A percentile compares a stretch with the other conserved stretches of the same genome.
phyloP scores from a whole-genome alignment of 2,113 vertebrate genomes.

The Hystrix cristata region DNA sequence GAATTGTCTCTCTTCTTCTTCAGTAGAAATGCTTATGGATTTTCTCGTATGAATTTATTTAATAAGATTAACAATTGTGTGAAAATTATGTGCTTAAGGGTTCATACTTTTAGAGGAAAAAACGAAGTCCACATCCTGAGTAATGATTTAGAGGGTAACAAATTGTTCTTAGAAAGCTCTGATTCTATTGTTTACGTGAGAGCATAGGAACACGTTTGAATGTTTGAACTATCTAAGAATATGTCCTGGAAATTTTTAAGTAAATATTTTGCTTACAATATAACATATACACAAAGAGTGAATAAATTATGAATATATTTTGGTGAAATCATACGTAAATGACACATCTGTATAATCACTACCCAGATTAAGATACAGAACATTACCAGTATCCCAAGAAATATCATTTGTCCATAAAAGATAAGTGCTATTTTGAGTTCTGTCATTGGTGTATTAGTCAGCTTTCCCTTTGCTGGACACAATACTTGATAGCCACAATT shows the following conservation, averaged over 20 bases:
- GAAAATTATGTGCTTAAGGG: not conserved
- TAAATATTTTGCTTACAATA: not conserved
- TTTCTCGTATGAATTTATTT: not conserved
- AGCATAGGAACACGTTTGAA: not conserved
- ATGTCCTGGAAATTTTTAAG: not conserved
- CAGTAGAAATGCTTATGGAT: constrained; percentile 22
- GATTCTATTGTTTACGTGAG: not conserved
- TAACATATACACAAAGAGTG: not conserved
- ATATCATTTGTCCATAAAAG: not conserved
- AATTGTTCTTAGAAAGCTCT: not conserved
- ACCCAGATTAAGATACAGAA: not conserved
- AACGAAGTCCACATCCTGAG: not conserved
- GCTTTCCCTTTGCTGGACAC: not conserved
- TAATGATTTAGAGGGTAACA: not conserved
- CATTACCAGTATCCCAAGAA: not conserved
- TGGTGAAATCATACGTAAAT: not conserved
- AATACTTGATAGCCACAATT: not conserved
- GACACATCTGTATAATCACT: not conserved
- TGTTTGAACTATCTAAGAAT: not conserved
- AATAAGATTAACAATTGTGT: not conserved
- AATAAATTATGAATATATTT: not conserved
- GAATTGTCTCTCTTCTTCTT: not conserved
- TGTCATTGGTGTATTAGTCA: not conserved
- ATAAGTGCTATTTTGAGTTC: not conserved
- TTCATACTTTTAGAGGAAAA: not conserved